Percentiles rank a stretch among this genome's conserved stretches.
Conservation (phyloP, 1,140 invertebrate genomes). For the Leptinotarsa defecta region DNA sequence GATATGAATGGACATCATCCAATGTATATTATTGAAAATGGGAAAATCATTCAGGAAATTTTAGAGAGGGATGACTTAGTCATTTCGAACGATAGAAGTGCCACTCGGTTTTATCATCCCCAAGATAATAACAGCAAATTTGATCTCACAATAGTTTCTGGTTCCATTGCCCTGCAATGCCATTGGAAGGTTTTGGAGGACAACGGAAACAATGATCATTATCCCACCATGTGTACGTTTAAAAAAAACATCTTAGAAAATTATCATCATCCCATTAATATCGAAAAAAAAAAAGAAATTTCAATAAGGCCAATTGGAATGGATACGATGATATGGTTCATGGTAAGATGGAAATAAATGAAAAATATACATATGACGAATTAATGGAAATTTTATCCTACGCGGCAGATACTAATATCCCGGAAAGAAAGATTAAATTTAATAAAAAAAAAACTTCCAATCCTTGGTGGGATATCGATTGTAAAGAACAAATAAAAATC, state of each 20-base stretch:
- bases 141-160: background rate
- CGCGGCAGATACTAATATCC: background rate
- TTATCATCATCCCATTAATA: background rate
- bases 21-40: no score
- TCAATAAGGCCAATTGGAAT: no score
- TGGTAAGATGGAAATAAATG: no score
- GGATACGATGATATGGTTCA: no score
- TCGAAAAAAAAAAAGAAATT: no score
- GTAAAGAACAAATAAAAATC: no score
- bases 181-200: background rate
- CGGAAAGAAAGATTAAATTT: background rate
- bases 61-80: no score
- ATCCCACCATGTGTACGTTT: background rate
- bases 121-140: background rate
- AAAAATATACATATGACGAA: no score
- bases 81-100: no score
- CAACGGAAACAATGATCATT: conserved; percentile 11
- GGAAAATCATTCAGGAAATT: no score
- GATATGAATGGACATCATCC: no score
- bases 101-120: background rate
- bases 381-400: background rate
- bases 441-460: background rate
- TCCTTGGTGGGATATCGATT: background rate
- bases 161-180: background rate
- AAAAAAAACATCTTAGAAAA: background rate